Evolutionary conservation across 2,113 vertebrate genomes (phyloP), one percentile per base, ranked within the genome.

Genomic region (Embiotoca jacksoni): DNA sequence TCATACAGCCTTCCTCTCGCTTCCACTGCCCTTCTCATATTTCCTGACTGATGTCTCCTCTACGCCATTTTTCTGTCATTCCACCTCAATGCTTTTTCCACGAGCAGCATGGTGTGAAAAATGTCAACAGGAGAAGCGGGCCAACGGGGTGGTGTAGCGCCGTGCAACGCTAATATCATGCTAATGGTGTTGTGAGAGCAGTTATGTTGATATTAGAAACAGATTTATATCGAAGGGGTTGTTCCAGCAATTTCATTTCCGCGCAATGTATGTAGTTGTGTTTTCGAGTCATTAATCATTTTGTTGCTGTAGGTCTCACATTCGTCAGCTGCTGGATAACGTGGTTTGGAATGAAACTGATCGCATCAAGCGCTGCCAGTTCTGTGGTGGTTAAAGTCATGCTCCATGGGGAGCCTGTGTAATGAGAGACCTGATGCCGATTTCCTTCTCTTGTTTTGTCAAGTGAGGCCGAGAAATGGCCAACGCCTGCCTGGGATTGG

Each of bases 241-340:
- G 87, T 78, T 83, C 57, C 62, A 35, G 72, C 80, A 57, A 58
- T 88, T 84, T 60, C 31, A 75, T 61, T 57, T 46, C 71, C 32
- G 53, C 1, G 2, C 66, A 65, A 64, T 46, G 59, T 54, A 67
- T 76, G 72, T 57, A 53, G 61, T 11, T 32, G 53, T 14, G 44
- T 53, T 84, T 55, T 73, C 49, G 52, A 75, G 78, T 81, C 84
- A 87, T 90, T 89, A 86, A 87, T 92, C 89, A 86, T 87, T 72
- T 64, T 78, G 72, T 50, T 61, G 80, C 89, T 81, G 61, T 72
- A 11, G 71, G 82, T 85, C 68, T 73, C 81, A 58, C 50, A 76
- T 82, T 78, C 76, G 83, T 85, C 87, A 82, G 78, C 69, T 33
- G 39, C 70, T 53, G 78, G 72, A 78, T 72, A 83, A 85, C 79